Percentiles rank a stretch among this genome's conserved stretches.
These are phyloP conservation scores for Thyatira batis DNA, from an alignment of 2,888 invertebrate species.

Conservation along the genomic window DNA sequence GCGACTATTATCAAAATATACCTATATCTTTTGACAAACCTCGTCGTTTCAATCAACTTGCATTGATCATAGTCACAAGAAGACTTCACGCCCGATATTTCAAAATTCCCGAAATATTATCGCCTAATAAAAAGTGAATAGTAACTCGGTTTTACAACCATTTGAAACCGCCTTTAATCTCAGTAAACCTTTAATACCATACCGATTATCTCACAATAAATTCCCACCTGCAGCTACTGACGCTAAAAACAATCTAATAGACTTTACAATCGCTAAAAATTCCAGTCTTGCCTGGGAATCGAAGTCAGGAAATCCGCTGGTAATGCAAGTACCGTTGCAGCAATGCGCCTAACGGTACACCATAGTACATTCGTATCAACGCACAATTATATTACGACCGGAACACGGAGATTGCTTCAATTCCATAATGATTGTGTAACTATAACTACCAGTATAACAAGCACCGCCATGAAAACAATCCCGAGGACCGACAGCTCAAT, in stretches of 20 bases:
- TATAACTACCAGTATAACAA: slow-evolving; percentile 30
- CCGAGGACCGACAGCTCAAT: slow-evolving; percentile 27
- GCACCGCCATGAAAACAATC: slow-evolving; percentile 22
- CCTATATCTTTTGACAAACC: too few relatives aligned
- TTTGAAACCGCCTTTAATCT: too few relatives aligned
- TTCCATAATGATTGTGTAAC: slow-evolving; percentile 67
- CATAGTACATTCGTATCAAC: slow-evolving; percentile 27
- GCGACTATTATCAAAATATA: too few relatives aligned
- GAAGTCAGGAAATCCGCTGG: slow-evolving; percentile 72
- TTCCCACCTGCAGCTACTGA: background rate
- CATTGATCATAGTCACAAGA: too few relatives aligned
- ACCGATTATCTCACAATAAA: background rate
- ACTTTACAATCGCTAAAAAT: slow-evolving; percentile 38
- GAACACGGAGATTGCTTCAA: slow-evolving; percentile 73
- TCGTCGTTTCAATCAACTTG: too few relatives aligned
- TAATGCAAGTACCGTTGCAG: slow-evolving; percentile 52
- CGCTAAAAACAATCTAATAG: slow-evolving; percentile 15
- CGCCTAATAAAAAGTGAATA: too few relatives aligned
- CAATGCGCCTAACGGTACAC: slow-evolving; percentile 58
- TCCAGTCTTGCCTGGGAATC: slow-evolving; percentile 62
- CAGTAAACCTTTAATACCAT: background rate
- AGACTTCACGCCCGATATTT: too few relatives aligned
- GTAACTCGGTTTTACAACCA: too few relatives aligned
- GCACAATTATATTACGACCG: slow-evolving; percentile 63
- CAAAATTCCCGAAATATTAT: too few relatives aligned